Evolutionary conservation across 2,797 vertebrate species (phyloP), one percentile per base, ranked within the genome.

Genomic region (Dermochelys coriacea): DNA sequence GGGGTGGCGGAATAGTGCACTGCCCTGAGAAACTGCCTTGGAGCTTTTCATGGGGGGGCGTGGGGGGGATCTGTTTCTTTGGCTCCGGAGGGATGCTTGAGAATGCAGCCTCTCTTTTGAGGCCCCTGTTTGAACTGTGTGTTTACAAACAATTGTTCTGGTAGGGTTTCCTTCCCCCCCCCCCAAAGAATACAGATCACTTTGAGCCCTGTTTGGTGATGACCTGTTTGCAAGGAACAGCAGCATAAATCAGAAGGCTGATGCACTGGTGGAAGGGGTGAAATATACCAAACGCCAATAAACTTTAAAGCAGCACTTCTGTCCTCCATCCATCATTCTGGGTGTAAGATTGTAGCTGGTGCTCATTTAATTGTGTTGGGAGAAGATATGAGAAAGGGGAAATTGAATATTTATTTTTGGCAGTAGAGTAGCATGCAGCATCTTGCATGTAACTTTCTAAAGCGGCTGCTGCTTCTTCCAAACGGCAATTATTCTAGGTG

Each of bases 371-470:
- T 12, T 2, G 2, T 14, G 50, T 4, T 23, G 68, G 52, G 49
- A 49, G 8, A 5, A 55, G 82, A 1, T 11, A 68, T 31, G 81
- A 84, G 59, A 0, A 12, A 23, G 52, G 18, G 23, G 84, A 52
- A 59, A 6, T 75, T 74, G 87, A 2, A 1, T 2, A 4, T 78
- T 80, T 37, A 29, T 51, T 54, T n/a, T 27, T 31, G 55, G 34
- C 0, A 79, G 6, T 45, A 50, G 45, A 75, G 12, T 45, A 82
- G 55, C 27, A 93, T 84, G 31, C 74, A 54, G 80, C 52, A 34
- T 49, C 57, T 34, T 37, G 51, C 55, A 80, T 87, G 29, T 27
- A 97, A 97, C 97, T 97, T 97, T 95, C 50, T 55, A 21, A 85
- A 84, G 92, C 71, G 52, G 5, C 29, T 88, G 80, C 75, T 87